Evolutionary conservation across 2,888 invertebrate species (phyloP).

Genomic region (Muscina levida): DNA sequence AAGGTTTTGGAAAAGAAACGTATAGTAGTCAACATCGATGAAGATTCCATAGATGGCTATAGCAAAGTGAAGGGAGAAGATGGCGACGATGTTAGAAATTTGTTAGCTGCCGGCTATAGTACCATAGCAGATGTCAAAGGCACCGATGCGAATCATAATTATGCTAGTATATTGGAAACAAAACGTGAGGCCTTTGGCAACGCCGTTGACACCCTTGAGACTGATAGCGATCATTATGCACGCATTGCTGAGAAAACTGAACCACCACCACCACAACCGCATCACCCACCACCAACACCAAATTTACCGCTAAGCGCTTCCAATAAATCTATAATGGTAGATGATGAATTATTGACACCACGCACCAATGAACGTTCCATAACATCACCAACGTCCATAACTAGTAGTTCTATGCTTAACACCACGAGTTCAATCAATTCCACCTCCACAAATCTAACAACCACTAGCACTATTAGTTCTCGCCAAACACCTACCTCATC

Average conservation of each 20-base stretch:
- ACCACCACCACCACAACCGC: conserved; percentile 28
- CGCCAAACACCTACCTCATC: conserved; percentile 81
- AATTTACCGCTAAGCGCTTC: conserved; percentile 56
- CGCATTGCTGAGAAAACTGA: conserved; percentile 71
- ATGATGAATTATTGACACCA: conserved; percentile 59
- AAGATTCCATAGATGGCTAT: conserved; percentile 72
- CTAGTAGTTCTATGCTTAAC: conserved; percentile 70
- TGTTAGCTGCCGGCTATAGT: conserved; percentile 75
- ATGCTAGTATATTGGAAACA: conserved; percentile 79
- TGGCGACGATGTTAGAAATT: conserved; percentile 67
- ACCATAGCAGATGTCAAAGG: conserved; percentile 73
- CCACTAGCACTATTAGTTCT: conserved; percentile 77
- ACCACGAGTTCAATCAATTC: conserved; percentile 70
- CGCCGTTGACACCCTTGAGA: conserved; percentile 35
- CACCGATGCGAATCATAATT: conserved; percentile 74
- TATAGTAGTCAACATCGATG: conserved; percentile 60
- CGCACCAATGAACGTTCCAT: conserved; percentile 67
- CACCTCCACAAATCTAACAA: conserved; percentile 68
- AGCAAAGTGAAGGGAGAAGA: conserved; percentile 74
- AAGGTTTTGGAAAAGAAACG: conserved; percentile 78
- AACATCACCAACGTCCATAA: conserved; percentile 72
- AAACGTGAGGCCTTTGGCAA: conserved; percentile 66
- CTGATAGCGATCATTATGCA: conserved; percentile 75
- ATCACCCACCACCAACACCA: conserved; percentile 38
- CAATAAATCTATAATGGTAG: conserved; percentile 55